A percentile compares a stretch with the other conserved stretches of the same genome.
These are phyloP conservation scores for Pocillopora damicornis DNA, from an alignment of 64 coral and sea anemone genomes.

Conservation along the genomic window DNA sequence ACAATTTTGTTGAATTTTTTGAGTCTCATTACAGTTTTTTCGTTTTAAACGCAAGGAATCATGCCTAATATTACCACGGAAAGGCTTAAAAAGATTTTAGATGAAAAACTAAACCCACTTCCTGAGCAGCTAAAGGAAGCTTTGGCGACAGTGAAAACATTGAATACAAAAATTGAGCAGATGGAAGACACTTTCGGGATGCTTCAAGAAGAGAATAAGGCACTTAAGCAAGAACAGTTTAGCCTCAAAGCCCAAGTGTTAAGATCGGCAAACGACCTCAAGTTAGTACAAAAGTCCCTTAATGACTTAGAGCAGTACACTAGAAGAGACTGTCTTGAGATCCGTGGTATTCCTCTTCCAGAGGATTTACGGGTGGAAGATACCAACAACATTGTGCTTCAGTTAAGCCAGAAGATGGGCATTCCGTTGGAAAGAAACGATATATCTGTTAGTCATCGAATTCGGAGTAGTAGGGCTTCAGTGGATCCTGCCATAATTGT, in stretches of 20 bases:
- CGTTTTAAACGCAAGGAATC: no score
- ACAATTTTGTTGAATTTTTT: no score
- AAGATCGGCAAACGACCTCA: background rate
- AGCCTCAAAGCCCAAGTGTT: constrained; percentile 15
- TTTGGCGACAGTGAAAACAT: background rate
- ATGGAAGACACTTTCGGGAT: background rate
- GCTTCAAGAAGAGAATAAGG: background rate
- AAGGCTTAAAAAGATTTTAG: background rate
- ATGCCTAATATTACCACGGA: background rate
- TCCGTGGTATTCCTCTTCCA: constrained; percentile 1
- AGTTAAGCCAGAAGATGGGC: background rate
- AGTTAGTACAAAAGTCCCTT: background rate
- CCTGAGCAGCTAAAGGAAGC: background rate
- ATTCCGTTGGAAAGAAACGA: background rate
- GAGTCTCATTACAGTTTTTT: no score
- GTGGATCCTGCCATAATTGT: no score
- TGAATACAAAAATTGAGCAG: background rate
- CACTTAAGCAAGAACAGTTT: background rate
- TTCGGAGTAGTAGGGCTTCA: no score
- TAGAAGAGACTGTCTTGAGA: constrained; percentile 17
- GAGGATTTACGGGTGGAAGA: background rate
- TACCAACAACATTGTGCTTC: constrained; percentile 15
- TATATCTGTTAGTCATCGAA: background rate
- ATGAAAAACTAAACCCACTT: constrained; percentile 4
- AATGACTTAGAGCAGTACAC: constrained; percentile 26